These are phyloP conservation scores for Stegodyphus mimosarum DNA, from an alignment of 1,140 invertebrate genomes.

Conservation along the genomic window DNA sequence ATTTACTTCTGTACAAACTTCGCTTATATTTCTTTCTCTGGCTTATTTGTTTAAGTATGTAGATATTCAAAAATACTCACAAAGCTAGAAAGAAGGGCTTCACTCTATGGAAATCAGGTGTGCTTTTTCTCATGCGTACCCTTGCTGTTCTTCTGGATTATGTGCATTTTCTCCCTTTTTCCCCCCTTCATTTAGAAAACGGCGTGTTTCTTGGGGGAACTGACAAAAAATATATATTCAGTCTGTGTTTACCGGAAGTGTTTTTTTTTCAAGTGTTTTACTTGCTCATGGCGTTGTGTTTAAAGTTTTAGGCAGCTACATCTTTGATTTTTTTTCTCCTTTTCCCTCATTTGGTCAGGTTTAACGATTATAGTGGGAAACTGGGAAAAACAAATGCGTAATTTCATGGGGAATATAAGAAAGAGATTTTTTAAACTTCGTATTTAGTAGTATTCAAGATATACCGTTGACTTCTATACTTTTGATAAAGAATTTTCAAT, in stretches of 20 bases:
- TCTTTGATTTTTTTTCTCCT: slow-evolving; percentile 8
- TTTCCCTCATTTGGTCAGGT: too few relatives aligned
- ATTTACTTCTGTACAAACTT: slow-evolving; percentile 58
- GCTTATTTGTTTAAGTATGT: slow-evolving; percentile 58
- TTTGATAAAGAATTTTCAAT: too few relatives aligned
- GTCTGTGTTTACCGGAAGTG: slow-evolving; percentile 29
- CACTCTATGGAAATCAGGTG: slow-evolving; percentile 52
- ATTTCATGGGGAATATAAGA: too few relatives aligned
- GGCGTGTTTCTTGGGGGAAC: not conserved
- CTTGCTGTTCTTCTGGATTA: slow-evolving; percentile 30
- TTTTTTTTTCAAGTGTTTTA: slow-evolving; percentile 25
- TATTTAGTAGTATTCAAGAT: too few relatives aligned
- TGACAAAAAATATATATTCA: slow-evolving; percentile 29
- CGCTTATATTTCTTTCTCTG: slow-evolving; percentile 52
- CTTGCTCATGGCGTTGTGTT: slow-evolving; percentile 45
- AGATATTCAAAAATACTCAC: slow-evolving; percentile 54
- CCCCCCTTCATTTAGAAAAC: slow-evolving; percentile 40
- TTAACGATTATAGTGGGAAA: too few relatives aligned
- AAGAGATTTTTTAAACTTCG: too few relatives aligned
- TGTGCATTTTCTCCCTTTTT: slow-evolving; percentile 17
- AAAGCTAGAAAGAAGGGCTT: slow-evolving; percentile 16
- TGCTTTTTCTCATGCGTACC: slow-evolving; percentile 46
- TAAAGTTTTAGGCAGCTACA: slow-evolving; percentile 43
- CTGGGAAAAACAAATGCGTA: too few relatives aligned
- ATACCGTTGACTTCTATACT: too few relatives aligned